Conservation (phyloP, 30 jellyfish, hydroid and myxozoan genomes). For the Phacellophora camtschatica region DNA sequence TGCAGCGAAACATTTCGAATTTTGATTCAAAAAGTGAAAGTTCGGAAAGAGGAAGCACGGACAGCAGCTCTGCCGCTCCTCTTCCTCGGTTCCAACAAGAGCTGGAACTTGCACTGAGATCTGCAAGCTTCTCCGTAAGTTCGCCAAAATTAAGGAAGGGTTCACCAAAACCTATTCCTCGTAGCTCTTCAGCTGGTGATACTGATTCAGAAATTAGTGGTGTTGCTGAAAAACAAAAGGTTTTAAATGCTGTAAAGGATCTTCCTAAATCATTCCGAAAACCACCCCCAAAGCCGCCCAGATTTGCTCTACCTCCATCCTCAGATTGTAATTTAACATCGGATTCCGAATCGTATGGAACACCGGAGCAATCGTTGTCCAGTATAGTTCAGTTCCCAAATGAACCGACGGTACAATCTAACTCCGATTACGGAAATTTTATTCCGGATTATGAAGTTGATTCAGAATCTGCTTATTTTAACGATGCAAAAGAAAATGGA, state of each 20-base stretch:
- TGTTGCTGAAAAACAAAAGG: not conserved
- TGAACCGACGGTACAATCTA: not conserved
- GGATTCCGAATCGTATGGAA: conserved; percentile 23
- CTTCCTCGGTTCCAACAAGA: not conserved
- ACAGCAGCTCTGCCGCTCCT: not conserved
- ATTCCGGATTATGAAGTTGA: not conserved
- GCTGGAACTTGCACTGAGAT: conserved; percentile 12
- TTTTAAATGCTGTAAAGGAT: not conserved
- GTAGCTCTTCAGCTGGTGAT: conserved; percentile 27
- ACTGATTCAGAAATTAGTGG: conserved; percentile 10
- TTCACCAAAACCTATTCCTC: not conserved
- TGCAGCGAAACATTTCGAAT: not conserved
- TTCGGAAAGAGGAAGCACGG: conserved; percentile 4
- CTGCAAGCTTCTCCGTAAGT: not conserved
- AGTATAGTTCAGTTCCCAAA: not conserved
- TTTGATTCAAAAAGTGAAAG: conserved; percentile 19
- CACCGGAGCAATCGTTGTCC: not conserved
- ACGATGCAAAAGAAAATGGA: not conserved
- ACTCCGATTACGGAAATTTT: not conserved
- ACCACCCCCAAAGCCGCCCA: conserved; percentile 75
- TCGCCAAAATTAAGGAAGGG: not conserved
- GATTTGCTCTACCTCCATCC: conserved; percentile 1
- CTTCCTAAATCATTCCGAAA: conserved; percentile 12
- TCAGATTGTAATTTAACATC: not conserved
- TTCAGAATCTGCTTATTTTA: not conserved